Percentiles rank a stretch among this genome's conserved stretches.
Conservation (phyloP, 2,797 vertebrate species). For the Enoplosus armatus region DNA sequence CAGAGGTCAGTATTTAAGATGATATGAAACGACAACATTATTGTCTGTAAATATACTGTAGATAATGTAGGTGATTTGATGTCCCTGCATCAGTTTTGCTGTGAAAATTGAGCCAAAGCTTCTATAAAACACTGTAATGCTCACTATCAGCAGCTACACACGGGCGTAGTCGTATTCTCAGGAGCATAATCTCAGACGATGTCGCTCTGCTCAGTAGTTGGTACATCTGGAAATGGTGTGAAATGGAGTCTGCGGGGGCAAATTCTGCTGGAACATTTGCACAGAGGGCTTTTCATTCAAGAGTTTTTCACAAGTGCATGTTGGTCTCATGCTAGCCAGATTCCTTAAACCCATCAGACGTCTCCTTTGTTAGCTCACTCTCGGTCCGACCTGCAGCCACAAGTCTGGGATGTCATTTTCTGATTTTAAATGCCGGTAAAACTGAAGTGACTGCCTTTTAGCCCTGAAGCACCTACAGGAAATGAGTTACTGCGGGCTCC, state of each 20-base stretch:
- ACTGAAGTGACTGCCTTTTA: background rate
- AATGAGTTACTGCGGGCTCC: background rate
- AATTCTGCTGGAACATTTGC: slow-evolving; percentile 14
- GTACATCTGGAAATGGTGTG: slow-evolving; percentile 12
- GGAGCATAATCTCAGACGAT: background rate
- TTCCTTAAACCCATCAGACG: background rate
- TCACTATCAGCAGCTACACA: too few species aligned
- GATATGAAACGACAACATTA: too few species aligned
- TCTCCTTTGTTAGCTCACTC: background rate
- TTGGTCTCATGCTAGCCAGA: slow-evolving; percentile 23
- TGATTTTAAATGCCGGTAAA: background rate
- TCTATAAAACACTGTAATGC: background rate
- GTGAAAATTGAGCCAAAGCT: background rate
- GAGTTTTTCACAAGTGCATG: slow-evolving; percentile 44
- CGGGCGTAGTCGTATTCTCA: background rate
- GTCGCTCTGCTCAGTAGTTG: slow-evolving; percentile 16
- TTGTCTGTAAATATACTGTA: too few species aligned
- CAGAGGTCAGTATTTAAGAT: too few species aligned
- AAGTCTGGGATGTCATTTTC: background rate
- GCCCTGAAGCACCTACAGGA: background rate
- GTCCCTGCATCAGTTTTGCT: too few species aligned
- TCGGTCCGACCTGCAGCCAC: background rate
- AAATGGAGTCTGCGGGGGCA: slow-evolving; percentile 5
- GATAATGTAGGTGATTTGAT: too few species aligned
- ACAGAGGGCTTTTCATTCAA: slow-evolving; percentile 64